Evolutionary conservation across 2,113 vertebrate genomes (phyloP).

Genomic region (Galeopterus variegatus): DNA sequence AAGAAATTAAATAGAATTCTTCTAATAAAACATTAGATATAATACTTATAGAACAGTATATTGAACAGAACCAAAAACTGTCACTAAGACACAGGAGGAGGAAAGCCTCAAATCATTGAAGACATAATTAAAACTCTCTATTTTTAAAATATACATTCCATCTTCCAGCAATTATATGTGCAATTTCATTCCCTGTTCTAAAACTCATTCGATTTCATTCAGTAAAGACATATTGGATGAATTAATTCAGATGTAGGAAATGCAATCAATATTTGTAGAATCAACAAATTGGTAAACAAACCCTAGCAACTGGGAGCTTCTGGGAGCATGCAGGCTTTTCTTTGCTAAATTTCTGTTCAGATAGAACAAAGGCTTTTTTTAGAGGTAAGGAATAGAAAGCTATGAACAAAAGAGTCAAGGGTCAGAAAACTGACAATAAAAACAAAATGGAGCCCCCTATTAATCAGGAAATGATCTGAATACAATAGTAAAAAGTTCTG

Average conservation of each 20-base stretch:
- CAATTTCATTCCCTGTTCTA: neutral
- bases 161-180: neutral
- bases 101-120: conserved; percentile 10
- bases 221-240: neutral
- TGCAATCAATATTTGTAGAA: neutral
- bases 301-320: neutral
- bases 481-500: neutral
- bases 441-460: conserved; percentile 21
- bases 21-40: conserved; percentile 29
- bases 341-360: conserved; percentile 31
- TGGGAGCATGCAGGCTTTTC: neutral
- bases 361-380: neutral
- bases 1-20: neutral
- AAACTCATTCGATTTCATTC: neutral
- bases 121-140: neutral
- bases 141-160: conserved; percentile 32
- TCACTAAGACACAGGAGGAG: neutral
- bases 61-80: conserved; percentile 4
- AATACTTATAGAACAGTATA: neutral
- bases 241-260: conserved; percentile 3
- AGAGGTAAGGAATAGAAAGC: neutral
- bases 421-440: neutral
- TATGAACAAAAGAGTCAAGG: neutral
- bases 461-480: neutral
- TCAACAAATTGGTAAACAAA: conserved; percentile 11